Evolutionary conservation across 2,888 invertebrate genomes (phyloP).

Genomic region (Hymenopus coronatus): DNA sequence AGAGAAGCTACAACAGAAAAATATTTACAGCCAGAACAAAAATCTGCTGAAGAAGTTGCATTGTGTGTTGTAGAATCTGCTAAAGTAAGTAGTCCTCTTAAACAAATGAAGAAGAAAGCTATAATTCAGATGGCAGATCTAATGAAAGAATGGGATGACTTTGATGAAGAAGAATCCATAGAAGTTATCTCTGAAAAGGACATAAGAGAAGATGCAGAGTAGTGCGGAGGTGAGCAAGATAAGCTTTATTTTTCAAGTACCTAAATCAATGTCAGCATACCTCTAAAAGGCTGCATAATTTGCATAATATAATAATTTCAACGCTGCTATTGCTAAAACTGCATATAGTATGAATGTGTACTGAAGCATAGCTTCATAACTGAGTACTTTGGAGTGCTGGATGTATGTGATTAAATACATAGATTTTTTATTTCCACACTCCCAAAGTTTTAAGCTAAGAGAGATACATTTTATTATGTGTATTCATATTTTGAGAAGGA

Average conservation of each 20-base stretch:
- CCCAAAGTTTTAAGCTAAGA: background rate
- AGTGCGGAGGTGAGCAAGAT: background rate
- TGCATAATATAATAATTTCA: background rate
- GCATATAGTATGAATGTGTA: background rate
- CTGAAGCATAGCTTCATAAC: background rate
- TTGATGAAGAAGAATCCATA: conserved; percentile 22
- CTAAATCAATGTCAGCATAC: background rate
- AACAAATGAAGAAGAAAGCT: background rate
- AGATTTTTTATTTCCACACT: background rate
- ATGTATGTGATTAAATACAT: background rate
- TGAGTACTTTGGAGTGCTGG: background rate
- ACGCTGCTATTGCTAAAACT: background rate
- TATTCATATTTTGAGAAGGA: background rate
- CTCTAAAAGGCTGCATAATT: background rate
- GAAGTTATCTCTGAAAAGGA: background rate
- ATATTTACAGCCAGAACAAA: background rate
- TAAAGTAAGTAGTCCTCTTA: background rate
- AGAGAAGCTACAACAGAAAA: background rate
- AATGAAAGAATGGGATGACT: conserved; percentile 30
- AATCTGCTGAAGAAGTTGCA: background rate
- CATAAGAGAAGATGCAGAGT: background rate
- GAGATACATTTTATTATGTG: background rate
- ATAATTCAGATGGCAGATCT: conserved; percentile 27
- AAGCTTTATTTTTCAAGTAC: background rate
- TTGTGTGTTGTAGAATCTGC: background rate